phyloP scores from a whole-genome alignment of 2,797 vertebrate genomes.

The Enteromius trimaculatus region DNA sequence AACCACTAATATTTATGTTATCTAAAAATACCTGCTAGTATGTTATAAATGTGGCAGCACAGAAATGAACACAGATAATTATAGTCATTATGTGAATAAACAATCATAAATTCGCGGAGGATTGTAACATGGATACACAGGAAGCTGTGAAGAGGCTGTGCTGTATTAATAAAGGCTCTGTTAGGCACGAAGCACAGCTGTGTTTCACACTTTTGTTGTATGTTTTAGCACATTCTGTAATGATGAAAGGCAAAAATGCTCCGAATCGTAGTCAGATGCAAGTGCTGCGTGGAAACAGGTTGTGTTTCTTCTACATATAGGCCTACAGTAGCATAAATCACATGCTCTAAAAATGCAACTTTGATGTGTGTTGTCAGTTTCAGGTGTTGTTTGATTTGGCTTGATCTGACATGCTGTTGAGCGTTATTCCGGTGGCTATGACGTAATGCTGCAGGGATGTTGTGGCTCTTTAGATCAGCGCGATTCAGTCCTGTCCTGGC shows the following conservation, averaged over 20 bases:
- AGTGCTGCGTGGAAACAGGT: constrained; percentile 19
- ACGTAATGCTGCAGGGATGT: constrained; percentile 73
- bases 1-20: not conserved
- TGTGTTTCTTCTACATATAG: constrained; percentile 18
- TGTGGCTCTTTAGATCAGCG: constrained; percentile 61
- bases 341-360: not conserved
- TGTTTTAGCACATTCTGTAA: constrained; percentile 10
- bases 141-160: not conserved
- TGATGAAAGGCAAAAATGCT: constrained; percentile 6
- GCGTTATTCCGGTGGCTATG: constrained; percentile 66
- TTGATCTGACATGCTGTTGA: constrained; percentile 57
- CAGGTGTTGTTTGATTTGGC: constrained; percentile 2
- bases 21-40: not conserved
- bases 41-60: not conserved
- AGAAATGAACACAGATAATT: not conserved
- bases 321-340: not conserved
- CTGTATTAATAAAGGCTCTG: not conserved
- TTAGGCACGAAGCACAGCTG: not conserved
- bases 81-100: constrained; percentile 11
- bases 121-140: not conserved
- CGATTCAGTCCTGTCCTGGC: not conserved
- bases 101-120: not conserved
- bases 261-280: constrained; percentile 9
- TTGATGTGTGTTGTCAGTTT: constrained; percentile 7
- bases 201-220: constrained; percentile 2